Evolutionary conservation across 2,888 invertebrate genomes (phyloP).

Genomic region (Spilarctia lutea): DNA sequence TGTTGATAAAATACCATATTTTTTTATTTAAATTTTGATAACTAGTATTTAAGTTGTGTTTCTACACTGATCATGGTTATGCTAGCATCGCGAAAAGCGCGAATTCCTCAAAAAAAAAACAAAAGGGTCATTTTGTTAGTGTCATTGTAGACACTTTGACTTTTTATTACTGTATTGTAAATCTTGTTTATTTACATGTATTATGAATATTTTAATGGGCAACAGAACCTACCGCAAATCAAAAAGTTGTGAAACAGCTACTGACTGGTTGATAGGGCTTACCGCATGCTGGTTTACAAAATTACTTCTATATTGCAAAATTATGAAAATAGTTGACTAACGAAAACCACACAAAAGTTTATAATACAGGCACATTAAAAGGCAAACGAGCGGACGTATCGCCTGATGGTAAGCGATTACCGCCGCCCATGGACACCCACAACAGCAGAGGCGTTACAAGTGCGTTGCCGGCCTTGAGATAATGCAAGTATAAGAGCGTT

Average conservation of each 20-base stretch:
- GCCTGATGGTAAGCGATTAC: no score
- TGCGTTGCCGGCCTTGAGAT: no score
- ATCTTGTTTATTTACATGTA: not conserved
- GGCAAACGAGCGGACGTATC: no score
- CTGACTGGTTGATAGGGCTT: not conserved
- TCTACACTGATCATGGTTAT: not conserved
- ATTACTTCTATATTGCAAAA: not conserved
- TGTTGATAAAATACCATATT: not conserved
- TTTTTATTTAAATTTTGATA: not conserved
- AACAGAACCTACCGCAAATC: not conserved
- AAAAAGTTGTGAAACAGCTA: not conserved
- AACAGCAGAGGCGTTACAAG: no score
- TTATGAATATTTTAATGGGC: not conserved
- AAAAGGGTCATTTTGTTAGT: no score
- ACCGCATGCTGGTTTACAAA: not conserved
- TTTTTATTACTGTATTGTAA: not conserved
- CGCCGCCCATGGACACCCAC: no score
- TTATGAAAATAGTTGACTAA: not conserved
- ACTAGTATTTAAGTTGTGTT: not conserved
- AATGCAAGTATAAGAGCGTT: no score
- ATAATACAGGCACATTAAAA: not conserved
- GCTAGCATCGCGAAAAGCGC: not conserved
- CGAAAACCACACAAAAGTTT: slow-evolving; percentile 1
- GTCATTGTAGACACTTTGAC: no score
- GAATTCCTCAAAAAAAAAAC: no score